Conservation (phyloP, 2,113 vertebrate genomes). For the Anhinga anhinga region DNA sequence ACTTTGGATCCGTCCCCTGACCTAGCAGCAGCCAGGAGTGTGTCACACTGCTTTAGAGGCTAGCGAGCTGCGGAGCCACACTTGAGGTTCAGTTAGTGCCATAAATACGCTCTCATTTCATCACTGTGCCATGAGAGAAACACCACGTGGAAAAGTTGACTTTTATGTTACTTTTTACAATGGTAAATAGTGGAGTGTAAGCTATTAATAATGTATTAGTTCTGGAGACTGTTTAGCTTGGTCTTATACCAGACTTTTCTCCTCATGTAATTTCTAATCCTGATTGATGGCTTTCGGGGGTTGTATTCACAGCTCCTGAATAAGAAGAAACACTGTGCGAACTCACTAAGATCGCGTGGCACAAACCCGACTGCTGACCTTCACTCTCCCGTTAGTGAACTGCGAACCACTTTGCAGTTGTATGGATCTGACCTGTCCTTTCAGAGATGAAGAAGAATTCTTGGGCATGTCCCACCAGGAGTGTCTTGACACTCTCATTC, state of each 20-base stretch:
- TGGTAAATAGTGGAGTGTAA: constrained; percentile 28
- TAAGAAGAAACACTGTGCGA: neutral
- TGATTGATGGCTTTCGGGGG: constrained; percentile 8
- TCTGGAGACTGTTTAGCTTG: constrained; percentile 48
- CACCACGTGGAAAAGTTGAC: constrained; percentile 20
- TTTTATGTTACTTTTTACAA: constrained; percentile 33
- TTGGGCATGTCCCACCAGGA: constrained; percentile 55
- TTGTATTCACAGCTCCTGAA: constrained; percentile 30
- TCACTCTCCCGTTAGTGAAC: neutral
- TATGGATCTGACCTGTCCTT: neutral
- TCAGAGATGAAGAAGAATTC: neutral
- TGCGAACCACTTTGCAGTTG: neutral
- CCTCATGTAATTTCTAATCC: constrained; percentile 51
- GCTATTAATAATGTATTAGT: constrained; percentile 46
- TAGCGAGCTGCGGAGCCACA: neutral
- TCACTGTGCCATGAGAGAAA: constrained; percentile 13
- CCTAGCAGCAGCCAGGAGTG: neutral
- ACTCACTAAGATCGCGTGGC: neutral
- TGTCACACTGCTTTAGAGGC: neutral
- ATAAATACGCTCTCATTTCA: constrained; percentile 37
- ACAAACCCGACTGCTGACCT: neutral
- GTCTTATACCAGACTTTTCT: constrained; percentile 36
- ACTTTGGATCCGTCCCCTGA: neutral
- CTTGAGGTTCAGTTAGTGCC: neutral
- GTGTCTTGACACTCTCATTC: neutral